Evolutionary conservation across 2,113 vertebrate species (phyloP).

Genomic region (Brachyhypopomus gauderio): DNA sequence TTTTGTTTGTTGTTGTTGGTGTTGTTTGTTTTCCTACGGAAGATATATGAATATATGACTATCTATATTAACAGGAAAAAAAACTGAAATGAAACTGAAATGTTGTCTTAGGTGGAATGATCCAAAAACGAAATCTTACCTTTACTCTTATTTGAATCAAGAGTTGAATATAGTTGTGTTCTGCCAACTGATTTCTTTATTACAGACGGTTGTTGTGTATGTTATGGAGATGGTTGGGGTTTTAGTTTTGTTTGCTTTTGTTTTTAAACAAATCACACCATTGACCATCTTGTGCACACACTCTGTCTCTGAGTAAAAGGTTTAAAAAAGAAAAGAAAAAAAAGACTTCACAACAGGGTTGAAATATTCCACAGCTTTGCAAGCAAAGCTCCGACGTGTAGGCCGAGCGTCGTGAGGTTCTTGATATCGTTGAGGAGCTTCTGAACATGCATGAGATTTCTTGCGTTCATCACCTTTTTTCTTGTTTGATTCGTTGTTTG

Average conservation of each 20-base stretch:
- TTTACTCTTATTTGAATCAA: constrained; percentile 38
- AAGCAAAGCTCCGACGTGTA: too few species aligned
- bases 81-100: constrained; percentile 44
- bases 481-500: neutral
- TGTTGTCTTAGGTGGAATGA: constrained; percentile 52
- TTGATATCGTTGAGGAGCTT: neutral
- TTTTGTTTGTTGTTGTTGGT: neutral
- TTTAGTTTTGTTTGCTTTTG: neutral
- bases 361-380: too few species aligned
- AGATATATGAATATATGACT: constrained; percentile 59
- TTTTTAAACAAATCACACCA: constrained; percentile 8
- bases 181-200: constrained; percentile 29
- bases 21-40: constrained; percentile 54
- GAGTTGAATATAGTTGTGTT: constrained; percentile 36
- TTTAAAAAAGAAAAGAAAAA: neutral
- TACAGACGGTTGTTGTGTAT: constrained; percentile 18
- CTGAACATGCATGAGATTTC: constrained; percentile 9
- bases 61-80: constrained; percentile 63
- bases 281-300: constrained; percentile 38
- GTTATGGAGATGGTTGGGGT: constrained; percentile 8
- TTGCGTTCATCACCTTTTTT: neutral
- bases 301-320: constrained; percentile 5
- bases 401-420: neutral
- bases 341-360: neutral
- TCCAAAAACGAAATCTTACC: constrained; percentile 40